Evolutionary conservation across 2,113 vertebrate genomes (phyloP).

Genomic region (Crotalus viridis): DNA sequence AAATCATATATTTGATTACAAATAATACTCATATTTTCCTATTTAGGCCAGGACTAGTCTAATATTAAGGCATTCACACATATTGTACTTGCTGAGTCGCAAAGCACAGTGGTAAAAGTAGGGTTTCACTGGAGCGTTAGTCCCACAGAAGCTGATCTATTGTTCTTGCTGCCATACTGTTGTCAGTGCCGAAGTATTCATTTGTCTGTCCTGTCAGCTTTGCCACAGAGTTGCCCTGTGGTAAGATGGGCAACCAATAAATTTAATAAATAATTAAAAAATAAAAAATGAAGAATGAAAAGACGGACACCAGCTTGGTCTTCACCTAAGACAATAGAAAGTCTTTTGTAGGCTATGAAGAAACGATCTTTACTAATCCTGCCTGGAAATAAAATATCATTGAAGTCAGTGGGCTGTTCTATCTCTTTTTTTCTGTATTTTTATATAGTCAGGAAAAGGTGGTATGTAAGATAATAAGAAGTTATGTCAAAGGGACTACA

Average conservation of each 20-base stretch:
- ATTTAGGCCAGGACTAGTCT: background rate
- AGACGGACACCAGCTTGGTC: background rate
- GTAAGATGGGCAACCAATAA: background rate
- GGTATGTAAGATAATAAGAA: background rate
- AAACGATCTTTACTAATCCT: background rate
- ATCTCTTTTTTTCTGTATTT: background rate
- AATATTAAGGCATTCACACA: background rate
- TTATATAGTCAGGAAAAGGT: background rate
- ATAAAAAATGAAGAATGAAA: background rate
- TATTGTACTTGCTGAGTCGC: too few species aligned
- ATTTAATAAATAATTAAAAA: background rate
- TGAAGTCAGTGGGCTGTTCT: background rate
- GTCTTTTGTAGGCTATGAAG: background rate
- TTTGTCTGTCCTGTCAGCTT: background rate
- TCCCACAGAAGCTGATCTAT: background rate
- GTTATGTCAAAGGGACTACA: background rate
- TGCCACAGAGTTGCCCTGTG: background rate
- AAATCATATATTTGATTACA: background rate
- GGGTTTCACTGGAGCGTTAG: background rate
- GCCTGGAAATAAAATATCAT: background rate
- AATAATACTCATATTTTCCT: background rate
- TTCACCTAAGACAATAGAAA: background rate
- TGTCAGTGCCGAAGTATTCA: background rate
- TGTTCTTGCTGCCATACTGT: background rate
- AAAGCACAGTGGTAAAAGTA: background rate